Evolutionary conservation across 2,113 vertebrate species (phyloP), one percentile per base, ranked within the genome.

Genomic region (Nothoprocta perdicaria): DNA sequence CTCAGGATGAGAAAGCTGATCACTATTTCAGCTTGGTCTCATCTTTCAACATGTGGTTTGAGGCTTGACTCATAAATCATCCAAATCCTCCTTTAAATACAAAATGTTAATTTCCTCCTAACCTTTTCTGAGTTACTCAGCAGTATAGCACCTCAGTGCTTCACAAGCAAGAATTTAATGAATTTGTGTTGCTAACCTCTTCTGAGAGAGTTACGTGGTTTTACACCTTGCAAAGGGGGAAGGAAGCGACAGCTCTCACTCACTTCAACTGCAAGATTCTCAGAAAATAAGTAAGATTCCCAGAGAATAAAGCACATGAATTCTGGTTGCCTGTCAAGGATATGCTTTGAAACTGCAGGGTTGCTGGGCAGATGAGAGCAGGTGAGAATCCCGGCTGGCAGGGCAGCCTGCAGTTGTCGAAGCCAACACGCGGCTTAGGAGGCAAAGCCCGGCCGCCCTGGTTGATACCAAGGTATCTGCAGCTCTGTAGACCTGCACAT

Each of bases 61-160:
- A 46, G 15, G 12, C 58, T 87, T 74, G 35, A 50, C 58, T 76
- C 60, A 45, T 31, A 80, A 69, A 83, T 83, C 68, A 67, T 67
- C 23, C 15, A 4, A 67, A 73, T 48, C 38, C 67, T 73, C 35
- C n/a, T 80, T 15, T 41, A 63, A 84, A 58, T 67, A 27, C 22
- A 81, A 58, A 81, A 73, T 58, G 76, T 26, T 90, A 84, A 84
- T 87, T 87, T 80, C 35, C 13, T 87, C 22, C 58, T 87, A 90
- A 35, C 14, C 46, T 77, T 77, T 73, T 87, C 60, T 77, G 38
- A 4, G 35, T 45, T 84, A 63, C 79, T 84, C 35, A 46, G 41
- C 27, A 63, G 24, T 46, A 35, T 27, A 53, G 24, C 33, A 23
- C 11, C 53, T 9, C 12, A 35, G 29, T 46, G 71, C 43, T 86